A percentile compares a stretch with the other conserved stretches of the same genome.
phyloP scores from a whole-genome alignment of 64 coral and sea anemone species.

The Cladopsammia gracilis region DNA sequence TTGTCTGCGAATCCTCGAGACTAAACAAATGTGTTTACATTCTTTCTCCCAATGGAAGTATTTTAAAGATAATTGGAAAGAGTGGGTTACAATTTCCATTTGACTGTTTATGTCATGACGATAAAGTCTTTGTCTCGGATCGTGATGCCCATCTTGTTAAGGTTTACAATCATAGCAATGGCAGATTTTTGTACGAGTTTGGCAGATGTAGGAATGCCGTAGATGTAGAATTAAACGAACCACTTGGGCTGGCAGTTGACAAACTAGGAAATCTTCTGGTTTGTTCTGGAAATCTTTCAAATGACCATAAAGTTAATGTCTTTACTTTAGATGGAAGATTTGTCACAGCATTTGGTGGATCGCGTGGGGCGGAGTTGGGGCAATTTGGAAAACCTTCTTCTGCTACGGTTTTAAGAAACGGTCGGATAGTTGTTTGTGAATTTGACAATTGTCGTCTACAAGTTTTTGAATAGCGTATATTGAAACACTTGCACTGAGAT shows the following conservation, averaged over 20 bases:
- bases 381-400: neutral
- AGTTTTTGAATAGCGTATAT: neutral
- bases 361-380: neutral
- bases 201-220: neutral
- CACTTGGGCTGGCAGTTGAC: slow-evolving; percentile 44
- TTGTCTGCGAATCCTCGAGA: neutral
- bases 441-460: slow-evolving; percentile 3
- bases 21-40: neutral
- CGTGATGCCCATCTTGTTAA: neutral
- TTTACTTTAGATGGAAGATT: slow-evolving; percentile 29
- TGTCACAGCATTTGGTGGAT: slow-evolving; percentile 7
- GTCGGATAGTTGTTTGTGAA: slow-evolving; percentile 29
- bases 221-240: neutral
- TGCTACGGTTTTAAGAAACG: neutral
- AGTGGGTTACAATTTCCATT: neutral
- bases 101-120: slow-evolving; percentile 2
- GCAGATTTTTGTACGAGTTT: slow-evolving; percentile 33
- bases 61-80: slow-evolving; percentile 4
- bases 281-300: neutral
- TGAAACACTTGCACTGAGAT: neutral
- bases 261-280: slow-evolving; percentile 27
- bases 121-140: slow-evolving; percentile 33
- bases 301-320: neutral
- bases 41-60: neutral
- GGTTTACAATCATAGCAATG: neutral